Conservation (phyloP, 1,140 invertebrate genomes). For the Sitobion miscanthi region DNA sequence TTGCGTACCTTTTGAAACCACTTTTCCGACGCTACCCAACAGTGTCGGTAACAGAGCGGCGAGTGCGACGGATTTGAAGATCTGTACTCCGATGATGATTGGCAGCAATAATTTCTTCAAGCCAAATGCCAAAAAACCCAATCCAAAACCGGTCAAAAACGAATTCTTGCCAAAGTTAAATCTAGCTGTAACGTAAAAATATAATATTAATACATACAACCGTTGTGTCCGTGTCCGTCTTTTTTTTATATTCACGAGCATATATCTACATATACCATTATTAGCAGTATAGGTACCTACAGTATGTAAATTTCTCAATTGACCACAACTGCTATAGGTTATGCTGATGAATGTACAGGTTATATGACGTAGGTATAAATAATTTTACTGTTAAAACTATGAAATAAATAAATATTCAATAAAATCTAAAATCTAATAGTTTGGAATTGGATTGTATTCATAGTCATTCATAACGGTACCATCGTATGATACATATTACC, state of each 20-base stretch:
- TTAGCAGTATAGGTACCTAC: too few relatives aligned
- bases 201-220: not conserved
- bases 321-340: too few relatives aligned
- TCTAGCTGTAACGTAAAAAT: constrained; percentile 58
- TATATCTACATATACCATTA: not conserved
- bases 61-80: constrained; percentile 79
- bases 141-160: constrained; percentile 73
- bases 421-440: not conserved
- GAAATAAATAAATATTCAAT: not conserved
- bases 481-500: not conserved
- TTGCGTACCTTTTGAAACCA: constrained; percentile 78
- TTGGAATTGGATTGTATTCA: not conserved
- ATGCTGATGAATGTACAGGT: too few relatives aligned
- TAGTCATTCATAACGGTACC: not conserved
- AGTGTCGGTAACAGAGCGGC: constrained; percentile 83
- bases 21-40: constrained; percentile 79
- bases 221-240: not conserved
- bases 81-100: constrained; percentile 74
- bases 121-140: constrained; percentile 77
- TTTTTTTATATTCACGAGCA: not conserved
- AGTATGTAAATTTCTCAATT: too few relatives aligned
- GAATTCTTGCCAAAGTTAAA: constrained; percentile 67
- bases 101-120: constrained; percentile 81
- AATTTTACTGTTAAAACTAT: not conserved
- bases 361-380: not conserved